Conservation (phyloP, 2,113 vertebrate genomes). For the Grallaria varia region DNA sequence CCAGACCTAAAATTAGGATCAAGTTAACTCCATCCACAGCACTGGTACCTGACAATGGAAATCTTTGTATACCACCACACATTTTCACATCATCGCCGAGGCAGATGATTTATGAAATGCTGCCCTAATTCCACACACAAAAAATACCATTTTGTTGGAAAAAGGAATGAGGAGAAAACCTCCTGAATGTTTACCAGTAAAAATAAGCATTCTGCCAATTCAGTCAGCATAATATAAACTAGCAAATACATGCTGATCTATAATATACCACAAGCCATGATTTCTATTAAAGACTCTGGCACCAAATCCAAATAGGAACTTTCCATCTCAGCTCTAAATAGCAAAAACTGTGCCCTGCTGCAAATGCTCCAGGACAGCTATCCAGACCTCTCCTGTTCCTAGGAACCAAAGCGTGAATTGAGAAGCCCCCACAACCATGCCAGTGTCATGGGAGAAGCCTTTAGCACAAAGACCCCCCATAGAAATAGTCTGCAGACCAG, state of each 20-base stretch:
- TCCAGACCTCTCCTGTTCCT: not conserved
- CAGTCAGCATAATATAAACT: conserved; percentile 70
- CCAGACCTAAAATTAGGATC: conserved; percentile 39
- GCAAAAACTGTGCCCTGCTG: conserved; percentile 19
- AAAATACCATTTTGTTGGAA: conserved; percentile 65
- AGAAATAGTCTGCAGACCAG: not conserved
- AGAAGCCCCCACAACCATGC: not conserved
- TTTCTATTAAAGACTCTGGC: conserved; percentile 87
- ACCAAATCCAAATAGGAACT: conserved; percentile 84
- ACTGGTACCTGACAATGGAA: conserved; percentile 55
- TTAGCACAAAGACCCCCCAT: not conserved
- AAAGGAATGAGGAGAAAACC: conserved; percentile 17
- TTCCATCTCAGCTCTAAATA: conserved; percentile 81
- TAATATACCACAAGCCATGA: conserved; percentile 73
- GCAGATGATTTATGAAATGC: conserved; percentile 41
- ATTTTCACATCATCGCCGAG: conserved; percentile 37
- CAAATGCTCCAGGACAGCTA: not conserved
- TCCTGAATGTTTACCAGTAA: conserved; percentile 75
- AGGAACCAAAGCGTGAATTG: not conserved
- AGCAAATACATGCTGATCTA: conserved; percentile 66
- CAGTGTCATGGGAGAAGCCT: not conserved
- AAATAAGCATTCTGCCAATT: conserved; percentile 73
- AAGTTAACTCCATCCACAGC: conserved; percentile 32
- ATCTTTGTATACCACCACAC: conserved; percentile 51
- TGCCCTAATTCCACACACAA: conserved; percentile 40